Conservation (phyloP, 2,797 vertebrate genomes). For the Bradypodion pumilum region DNA sequence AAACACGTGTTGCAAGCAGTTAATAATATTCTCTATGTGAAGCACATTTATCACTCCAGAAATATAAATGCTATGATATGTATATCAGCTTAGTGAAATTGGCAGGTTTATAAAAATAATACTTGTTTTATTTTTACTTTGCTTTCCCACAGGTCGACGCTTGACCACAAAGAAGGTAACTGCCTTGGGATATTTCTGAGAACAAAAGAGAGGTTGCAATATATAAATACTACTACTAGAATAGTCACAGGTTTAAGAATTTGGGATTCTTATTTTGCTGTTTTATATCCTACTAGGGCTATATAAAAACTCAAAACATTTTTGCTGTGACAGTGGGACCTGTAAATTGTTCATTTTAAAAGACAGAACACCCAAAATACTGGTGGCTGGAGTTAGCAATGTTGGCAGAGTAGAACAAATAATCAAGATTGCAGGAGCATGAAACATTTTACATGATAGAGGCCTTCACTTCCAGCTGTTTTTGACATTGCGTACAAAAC, state of each 20-base stretch:
- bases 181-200: neutral
- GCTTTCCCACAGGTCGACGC: constrained; percentile 13
- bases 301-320: neutral
- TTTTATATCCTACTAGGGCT: neutral
- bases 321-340: neutral
- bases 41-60: too few species aligned
- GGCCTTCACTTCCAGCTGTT: neutral
- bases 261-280: neutral
- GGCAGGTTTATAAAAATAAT: neutral
- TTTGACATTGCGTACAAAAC: neutral
- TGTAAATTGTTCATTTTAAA: neutral
- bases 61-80: too few species aligned
- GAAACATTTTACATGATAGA: neutral
- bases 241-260: neutral
- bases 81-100: neutral
- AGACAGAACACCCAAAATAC: neutral
- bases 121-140: neutral
- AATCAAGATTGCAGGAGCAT: neutral
- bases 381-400: neutral
- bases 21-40: too few species aligned
- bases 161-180: constrained; percentile 21
- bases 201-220: neutral
- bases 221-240: neutral
- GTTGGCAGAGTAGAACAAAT: neutral
- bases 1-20: too few species aligned